Percentiles rank a stretch among this genome's conserved stretches.
Evolutionary conservation across 2,113 vertebrate species (phyloP).

Genomic region (Cinclus mexicanus): DNA sequence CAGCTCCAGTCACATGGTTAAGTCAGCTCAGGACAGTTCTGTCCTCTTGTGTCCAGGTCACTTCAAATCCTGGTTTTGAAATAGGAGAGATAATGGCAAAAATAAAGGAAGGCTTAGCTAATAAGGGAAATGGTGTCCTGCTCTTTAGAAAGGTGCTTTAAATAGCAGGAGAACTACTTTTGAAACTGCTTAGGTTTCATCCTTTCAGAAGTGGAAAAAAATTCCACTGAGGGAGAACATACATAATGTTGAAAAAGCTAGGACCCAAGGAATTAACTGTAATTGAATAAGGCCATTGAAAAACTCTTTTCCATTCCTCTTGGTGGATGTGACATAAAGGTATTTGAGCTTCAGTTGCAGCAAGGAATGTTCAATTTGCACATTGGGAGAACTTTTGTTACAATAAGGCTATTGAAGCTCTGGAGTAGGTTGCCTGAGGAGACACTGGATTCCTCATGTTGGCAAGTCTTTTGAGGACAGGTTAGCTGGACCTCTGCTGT

Average conservation of each 20-base stretch:
- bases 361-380: background rate
- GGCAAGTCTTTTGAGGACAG: background rate
- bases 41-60: background rate
- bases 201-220: background rate
- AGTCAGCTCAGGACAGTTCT: background rate
- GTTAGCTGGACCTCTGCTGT: slow-evolving; percentile 4
- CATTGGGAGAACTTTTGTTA: background rate
- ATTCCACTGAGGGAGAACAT: background rate
- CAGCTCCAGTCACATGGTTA: background rate
- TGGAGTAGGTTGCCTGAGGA: background rate
- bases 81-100: background rate
- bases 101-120: background rate
- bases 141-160: background rate
- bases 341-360: slow-evolving; percentile 4
- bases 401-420: background rate
- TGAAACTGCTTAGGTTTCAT: background rate
- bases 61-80: slow-evolving; percentile 5
- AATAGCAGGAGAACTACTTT: background rate
- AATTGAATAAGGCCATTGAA: background rate
- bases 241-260: background rate
- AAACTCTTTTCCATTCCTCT: background rate
- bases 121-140: background rate
- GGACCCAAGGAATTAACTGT: background rate
- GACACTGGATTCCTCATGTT: background rate
- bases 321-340: background rate